Evolutionary conservation across 2,797 vertebrate species (phyloP).

Genomic region (Peromyscus eremicus): DNA sequence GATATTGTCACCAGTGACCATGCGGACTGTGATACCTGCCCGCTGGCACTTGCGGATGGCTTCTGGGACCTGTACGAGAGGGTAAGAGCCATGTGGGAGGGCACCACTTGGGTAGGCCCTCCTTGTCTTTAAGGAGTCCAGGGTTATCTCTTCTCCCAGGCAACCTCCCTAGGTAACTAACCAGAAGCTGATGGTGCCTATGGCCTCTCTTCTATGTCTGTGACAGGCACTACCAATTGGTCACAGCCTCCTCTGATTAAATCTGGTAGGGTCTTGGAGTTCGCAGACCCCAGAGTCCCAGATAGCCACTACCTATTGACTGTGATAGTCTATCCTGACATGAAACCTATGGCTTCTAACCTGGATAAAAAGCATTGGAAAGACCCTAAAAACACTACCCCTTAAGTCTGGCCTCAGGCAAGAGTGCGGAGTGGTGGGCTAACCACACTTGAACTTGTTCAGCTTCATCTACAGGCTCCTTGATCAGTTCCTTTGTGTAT

Average conservation of each 20-base stretch:
- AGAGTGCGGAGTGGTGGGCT: neutral
- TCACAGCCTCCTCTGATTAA: neutral
- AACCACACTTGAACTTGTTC: neutral
- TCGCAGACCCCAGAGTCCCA: neutral
- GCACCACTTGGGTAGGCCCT: rapidly evolving
- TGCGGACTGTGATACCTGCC: slow-evolving; percentile 98
- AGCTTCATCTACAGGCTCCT: neutral
- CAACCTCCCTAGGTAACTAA: neutral
- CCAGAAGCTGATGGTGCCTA: neutral
- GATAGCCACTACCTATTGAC: neutral
- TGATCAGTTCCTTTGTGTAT: neutral
- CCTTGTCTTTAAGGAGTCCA: neutral
- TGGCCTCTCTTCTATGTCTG: neutral
- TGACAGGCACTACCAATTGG: slow-evolving; percentile 37
- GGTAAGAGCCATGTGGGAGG: neutral
- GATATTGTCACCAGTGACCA: slow-evolving; percentile 99
- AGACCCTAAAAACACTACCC: neutral
- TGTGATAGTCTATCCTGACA: neutral
- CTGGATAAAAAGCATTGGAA: neutral
- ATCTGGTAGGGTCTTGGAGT: neutral
- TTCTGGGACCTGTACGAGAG: slow-evolving; percentile 93
- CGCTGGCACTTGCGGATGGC: slow-evolving; percentile 98
- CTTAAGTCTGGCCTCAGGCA: neutral
- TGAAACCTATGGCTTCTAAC: neutral
- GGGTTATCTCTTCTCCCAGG: neutral